Base-by-base conservation (phyloP, 2,888 invertebrate genomes). In the Venustoraphidia nigricollis region DNA sequence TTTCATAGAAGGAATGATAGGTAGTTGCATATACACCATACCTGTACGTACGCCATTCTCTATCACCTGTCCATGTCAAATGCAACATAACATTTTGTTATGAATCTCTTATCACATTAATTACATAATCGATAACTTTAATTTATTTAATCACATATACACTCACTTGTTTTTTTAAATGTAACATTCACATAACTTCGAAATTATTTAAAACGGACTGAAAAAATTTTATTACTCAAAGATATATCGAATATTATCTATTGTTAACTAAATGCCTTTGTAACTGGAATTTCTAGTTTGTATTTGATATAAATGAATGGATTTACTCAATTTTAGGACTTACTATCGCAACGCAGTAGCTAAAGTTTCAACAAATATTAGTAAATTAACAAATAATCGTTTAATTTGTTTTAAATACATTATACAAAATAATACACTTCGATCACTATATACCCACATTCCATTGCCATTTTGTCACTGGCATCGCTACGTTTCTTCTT, bases 391-490 rank as follows among this genome's bases (percentile, higher is more conserved):
- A 13, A 39, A 39, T 14, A 39, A 39, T 39, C 11, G 14, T 14
- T 14, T 39, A 14, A 11, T 39, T 10, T 39, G 10, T 39, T 14
- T 14, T 9, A 14, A 39, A 39, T 10, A 39, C 9, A 39, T 38
- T 11, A 41, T 41, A 44, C 35, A 11, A 34, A 35, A 34, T 36
- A 13, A 36, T 44, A 35, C 44, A 44, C 44, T 35, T 36, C 36
- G n/a, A 40, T 34, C 34, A 27, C 27, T 27, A 27, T 60, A 54
- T 59, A 59, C 59, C 64, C 61, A 64, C 66, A 66, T 65, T 66
- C 65, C 65, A 63, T 65, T 66, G 67, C 67, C 67, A 67, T 67
- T 66, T 67, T 67, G 66, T 67, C 66, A 66, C 65, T 56, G 58
- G 60, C 60, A 58, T 57, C 58, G 53, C 55, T 53, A 48, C 47